Evolutionary conservation across 2,797 vertebrate genomes (phyloP).

Genomic region (Aldrovandia affinis): DNA sequence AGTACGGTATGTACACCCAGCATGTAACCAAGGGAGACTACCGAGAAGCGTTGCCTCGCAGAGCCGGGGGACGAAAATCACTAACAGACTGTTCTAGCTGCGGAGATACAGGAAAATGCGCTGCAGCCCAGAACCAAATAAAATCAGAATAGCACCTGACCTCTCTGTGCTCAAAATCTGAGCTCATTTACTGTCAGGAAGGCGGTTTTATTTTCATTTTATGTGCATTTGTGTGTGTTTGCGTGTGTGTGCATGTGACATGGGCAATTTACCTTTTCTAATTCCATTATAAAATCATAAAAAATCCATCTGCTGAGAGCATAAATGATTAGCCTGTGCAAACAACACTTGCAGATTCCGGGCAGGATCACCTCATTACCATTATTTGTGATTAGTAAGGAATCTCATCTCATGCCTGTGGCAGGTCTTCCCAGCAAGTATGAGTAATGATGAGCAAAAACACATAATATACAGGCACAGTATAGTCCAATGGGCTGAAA

Average conservation of each 20-base stretch:
- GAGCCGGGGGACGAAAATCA: background rate
- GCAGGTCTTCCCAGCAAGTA: background rate
- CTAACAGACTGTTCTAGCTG: background rate
- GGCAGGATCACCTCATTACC: background rate
- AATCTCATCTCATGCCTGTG: background rate
- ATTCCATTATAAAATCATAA: constrained; percentile 6
- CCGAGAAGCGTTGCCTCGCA: background rate
- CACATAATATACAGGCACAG: background rate
- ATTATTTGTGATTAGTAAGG: background rate
- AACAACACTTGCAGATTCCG: background rate
- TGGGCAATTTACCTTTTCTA: background rate
- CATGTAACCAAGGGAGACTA: background rate
- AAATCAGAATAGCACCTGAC: background rate
- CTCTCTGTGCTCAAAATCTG: background rate
- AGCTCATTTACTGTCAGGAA: background rate
- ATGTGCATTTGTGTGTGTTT: background rate
- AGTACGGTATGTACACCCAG: no score
- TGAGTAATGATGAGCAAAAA: background rate
- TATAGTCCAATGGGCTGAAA: background rate
- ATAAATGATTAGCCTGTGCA: background rate
- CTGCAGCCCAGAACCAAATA: background rate
- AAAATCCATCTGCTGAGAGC: background rate
- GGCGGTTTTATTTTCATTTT: background rate
- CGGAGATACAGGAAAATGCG: background rate
- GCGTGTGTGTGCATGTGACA: background rate